phyloP scores from a whole-genome alignment of 2,113 vertebrate species.

The Microcebus lehilahytsara region DNA sequence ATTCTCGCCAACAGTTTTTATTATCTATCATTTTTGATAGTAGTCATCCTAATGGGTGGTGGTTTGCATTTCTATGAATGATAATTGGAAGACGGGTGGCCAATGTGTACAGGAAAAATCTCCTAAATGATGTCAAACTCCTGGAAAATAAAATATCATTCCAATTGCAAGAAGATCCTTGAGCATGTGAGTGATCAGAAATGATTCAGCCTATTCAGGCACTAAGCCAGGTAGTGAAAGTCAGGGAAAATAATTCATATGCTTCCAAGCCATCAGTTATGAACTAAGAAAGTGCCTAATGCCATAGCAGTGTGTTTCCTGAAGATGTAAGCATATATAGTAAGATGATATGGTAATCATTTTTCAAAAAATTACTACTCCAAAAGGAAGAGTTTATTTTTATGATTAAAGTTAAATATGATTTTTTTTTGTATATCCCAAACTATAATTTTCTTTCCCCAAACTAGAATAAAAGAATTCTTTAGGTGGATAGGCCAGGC shows the following conservation, averaged over 20 bases:
- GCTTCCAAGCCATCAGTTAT: background rate
- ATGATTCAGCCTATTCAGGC: background rate
- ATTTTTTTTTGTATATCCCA: background rate
- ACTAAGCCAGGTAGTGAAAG: background rate
- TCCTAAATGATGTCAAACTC: background rate
- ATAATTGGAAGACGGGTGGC: background rate
- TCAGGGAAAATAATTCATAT: background rate
- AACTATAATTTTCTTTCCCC: background rate
- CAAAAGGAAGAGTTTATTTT: background rate
- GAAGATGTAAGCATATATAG: background rate
- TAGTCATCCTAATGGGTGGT: background rate
- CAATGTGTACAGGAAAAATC: background rate
- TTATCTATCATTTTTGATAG: background rate
- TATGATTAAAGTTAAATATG: background rate
- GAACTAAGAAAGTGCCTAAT: background rate
- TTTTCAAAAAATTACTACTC: background rate
- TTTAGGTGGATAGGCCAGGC: background rate
- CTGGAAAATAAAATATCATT: background rate
- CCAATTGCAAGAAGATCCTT: background rate
- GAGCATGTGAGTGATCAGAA: background rate
- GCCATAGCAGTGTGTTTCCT: background rate
- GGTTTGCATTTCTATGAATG: background rate
- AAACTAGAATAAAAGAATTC: background rate
- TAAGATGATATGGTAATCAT: background rate
- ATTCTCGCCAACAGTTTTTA: background rate